Evolutionary conservation across 2,113 vertebrate species (phyloP).

Genomic region (Tor tambroides): DNA sequence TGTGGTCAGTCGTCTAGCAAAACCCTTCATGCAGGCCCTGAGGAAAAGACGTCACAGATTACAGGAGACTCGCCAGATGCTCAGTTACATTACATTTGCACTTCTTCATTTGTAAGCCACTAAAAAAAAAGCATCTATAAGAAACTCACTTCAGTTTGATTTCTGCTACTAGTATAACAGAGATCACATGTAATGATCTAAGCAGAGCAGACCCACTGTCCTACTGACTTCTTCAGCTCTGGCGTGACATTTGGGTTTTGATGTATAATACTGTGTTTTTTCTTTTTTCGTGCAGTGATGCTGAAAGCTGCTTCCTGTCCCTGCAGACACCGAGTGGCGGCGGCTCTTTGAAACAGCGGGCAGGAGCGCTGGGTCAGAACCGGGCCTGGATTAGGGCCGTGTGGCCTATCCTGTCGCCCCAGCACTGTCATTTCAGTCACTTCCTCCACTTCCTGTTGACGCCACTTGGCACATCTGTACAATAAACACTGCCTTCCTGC

Average conservation of each 20-base stretch:
- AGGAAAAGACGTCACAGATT: background rate
- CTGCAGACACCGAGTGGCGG: background rate
- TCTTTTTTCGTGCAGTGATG: background rate
- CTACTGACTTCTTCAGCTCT: background rate
- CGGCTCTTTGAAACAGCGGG: constrained; percentile 62
- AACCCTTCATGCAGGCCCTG: background rate
- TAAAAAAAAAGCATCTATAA: background rate
- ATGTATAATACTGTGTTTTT: constrained; percentile 1
- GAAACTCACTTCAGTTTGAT: background rate
- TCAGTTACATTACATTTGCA: background rate
- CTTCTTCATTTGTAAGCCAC: background rate
- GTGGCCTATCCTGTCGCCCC: constrained; percentile 45
- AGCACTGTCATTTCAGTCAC: constrained; percentile 66
- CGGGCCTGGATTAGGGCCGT: constrained; percentile 29
- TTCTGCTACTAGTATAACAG: background rate
- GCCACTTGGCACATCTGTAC: constrained; percentile 58
- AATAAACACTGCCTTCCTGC: constrained; percentile 69
- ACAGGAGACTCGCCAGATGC: background rate
- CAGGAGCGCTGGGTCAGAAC: constrained; percentile 50
- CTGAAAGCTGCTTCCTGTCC: constrained; percentile 63
- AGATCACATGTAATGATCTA: background rate
- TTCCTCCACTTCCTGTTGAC: constrained; percentile 76
- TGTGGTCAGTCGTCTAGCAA: background rate
- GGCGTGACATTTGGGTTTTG: background rate
- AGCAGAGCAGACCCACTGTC: background rate